These are phyloP conservation scores for Heterotis niloticus DNA, from an alignment of 2,113 vertebrate genomes.

Conservation along the genomic window DNA sequence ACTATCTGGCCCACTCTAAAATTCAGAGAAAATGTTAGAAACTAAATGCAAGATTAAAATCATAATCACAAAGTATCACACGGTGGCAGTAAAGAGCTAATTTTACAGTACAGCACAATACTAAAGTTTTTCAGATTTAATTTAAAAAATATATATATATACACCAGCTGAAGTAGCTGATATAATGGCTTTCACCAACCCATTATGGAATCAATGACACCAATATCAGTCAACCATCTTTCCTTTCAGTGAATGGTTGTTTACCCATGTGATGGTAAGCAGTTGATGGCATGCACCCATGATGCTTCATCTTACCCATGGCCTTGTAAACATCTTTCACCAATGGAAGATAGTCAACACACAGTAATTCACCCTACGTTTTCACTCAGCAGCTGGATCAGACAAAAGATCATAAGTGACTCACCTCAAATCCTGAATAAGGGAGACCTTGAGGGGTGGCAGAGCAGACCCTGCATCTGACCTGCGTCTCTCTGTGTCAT, in stretches of 20 bases:
- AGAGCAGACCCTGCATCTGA: conserved; percentile 84
- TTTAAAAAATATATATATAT: too few relatives aligned
- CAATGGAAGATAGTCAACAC: not conserved
- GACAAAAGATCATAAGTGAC: conserved; percentile 7
- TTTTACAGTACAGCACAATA: not conserved
- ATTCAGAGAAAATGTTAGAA: not conserved
- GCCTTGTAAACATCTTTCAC: too few relatives aligned
- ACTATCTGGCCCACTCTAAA: too few relatives aligned
- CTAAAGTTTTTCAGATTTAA: too few relatives aligned
- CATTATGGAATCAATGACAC: not conserved
- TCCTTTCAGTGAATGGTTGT: not conserved
- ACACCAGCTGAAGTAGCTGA: not conserved
- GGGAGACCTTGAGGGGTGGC: conserved; percentile 88
- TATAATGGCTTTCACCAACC: not conserved
- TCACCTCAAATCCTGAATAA: conserved; percentile 96
- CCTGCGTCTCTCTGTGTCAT: conserved; percentile 87
- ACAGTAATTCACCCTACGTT: too few relatives aligned
- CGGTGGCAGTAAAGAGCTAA: conserved; percentile 41
- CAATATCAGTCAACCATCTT: not conserved
- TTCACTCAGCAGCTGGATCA: not conserved
- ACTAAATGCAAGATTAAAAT: not conserved
- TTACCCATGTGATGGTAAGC: too few relatives aligned
- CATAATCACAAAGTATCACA: conserved; percentile 39
- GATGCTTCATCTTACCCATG: not conserved
- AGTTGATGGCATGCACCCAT: not conserved